Conservation (phyloP, 2,113 vertebrate genomes). For the Caranx melampygus region DNA sequence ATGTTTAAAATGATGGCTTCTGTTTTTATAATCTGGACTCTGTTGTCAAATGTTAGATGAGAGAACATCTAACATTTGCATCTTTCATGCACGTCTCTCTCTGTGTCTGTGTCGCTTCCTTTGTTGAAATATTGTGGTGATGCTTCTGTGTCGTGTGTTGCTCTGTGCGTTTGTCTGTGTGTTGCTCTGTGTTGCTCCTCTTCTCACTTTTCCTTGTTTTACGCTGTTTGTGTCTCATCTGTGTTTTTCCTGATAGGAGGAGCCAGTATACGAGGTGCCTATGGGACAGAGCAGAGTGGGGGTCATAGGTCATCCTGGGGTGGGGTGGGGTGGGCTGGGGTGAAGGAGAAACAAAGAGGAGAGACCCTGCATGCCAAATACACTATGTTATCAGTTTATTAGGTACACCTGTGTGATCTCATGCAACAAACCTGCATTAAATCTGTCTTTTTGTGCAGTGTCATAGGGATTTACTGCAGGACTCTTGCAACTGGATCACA, state of each 20-base stretch:
- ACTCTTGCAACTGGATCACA: not conserved
- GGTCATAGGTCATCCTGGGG: constrained; percentile 52
- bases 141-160: constrained; percentile 31
- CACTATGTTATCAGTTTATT: constrained; percentile 16
- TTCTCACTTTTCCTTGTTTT: constrained; percentile 70
- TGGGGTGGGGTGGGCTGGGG: constrained; percentile 41
- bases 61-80: constrained; percentile 24
- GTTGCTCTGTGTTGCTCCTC: constrained; percentile 40
- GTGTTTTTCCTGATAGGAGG: constrained; percentile 81
- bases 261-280: constrained; percentile 85
- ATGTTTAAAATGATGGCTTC: not conserved
- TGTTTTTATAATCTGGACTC: not conserved
- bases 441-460: not conserved
- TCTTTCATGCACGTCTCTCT: constrained; percentile 7
- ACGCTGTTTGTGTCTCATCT: constrained; percentile 68
- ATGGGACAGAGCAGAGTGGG: constrained; percentile 54
- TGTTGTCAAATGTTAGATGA: constrained; percentile 41
- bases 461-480: constrained; percentile 9
- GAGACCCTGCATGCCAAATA: constrained; percentile 63
- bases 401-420: not conserved
- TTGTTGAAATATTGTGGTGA: not conserved
- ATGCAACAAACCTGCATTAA: constrained; percentile 13
- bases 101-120: not conserved
- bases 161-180: constrained; percentile 47
- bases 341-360: constrained; percentile 2